Percentiles rank a stretch among this genome's conserved stretches.
phyloP scores from a whole-genome alignment of 2,113 vertebrate genomes.

The Rhinolophus ferrumequinum region DNA sequence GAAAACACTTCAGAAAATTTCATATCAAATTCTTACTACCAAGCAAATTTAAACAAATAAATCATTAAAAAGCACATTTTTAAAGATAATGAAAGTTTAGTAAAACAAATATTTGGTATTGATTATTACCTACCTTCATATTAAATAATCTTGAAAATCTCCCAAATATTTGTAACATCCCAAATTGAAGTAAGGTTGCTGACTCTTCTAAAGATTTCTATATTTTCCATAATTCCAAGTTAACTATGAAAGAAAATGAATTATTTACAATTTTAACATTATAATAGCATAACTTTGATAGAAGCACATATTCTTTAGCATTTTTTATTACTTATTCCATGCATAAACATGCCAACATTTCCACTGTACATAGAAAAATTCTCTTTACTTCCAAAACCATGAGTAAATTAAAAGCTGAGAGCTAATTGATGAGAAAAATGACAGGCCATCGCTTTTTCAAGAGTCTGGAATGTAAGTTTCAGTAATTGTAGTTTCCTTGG shows the following conservation, averaged over 20 bases:
- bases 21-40: constrained; percentile 25
- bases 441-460: background rate
- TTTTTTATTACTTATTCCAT: constrained; percentile 41
- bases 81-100: background rate
- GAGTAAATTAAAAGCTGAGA: constrained; percentile 19
- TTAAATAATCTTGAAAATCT: constrained; percentile 21
- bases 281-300: background rate
- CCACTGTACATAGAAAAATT: background rate
- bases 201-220: constrained; percentile 21
- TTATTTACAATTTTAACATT: background rate
- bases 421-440: constrained; percentile 41
- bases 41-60: constrained; percentile 12
- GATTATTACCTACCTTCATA: background rate
- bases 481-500: constrained; percentile 54
- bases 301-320: background rate
- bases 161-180: constrained; percentile 17
- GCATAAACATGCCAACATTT: constrained; percentile 21
- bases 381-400: constrained; percentile 26
- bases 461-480: background rate
- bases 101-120: background rate
- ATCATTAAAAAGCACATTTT: constrained; percentile 16
- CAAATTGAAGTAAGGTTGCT: background rate
- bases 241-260: background rate
- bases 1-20: constrained; percentile 44
- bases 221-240: background rate